Evolutionary conservation across 2,113 vertebrate species (phyloP).

Genomic region (Archocentrus centrarchus): DNA sequence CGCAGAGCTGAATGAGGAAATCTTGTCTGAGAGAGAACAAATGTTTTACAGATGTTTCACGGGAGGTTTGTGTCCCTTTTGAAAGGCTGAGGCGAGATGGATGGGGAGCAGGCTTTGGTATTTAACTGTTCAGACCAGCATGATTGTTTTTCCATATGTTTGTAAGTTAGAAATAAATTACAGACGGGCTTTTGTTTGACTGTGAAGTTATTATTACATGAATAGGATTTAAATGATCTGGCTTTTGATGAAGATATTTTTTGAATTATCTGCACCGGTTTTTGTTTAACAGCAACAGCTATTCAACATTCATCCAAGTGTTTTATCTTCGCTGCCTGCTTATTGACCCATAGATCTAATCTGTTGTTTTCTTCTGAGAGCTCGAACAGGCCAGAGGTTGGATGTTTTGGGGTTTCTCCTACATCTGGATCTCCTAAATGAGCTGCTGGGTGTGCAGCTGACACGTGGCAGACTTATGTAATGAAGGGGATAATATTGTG

Average conservation of each 20-base stretch:
- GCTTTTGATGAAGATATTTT: background rate
- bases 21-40: slow-evolving; percentile 60
- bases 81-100: slow-evolving; percentile 6
- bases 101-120: background rate
- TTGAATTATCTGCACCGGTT: background rate
- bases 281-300: background rate
- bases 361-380: background rate
- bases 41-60: slow-evolving; percentile 76
- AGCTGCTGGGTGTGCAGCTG: slow-evolving; percentile 14
- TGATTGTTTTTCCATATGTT: slow-evolving; percentile 36
- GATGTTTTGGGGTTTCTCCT: background rate
- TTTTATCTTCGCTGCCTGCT: background rate
- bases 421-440: slow-evolving; percentile 68
- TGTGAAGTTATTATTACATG: background rate
- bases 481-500: slow-evolving; percentile 14
- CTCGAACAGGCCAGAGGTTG: slow-evolving; percentile 4
- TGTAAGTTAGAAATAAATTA: background rate
- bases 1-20: slow-evolving; percentile 41
- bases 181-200: background rate
- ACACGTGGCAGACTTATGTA: slow-evolving; percentile 46
- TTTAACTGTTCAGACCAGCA: slow-evolving; percentile 27
- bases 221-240: background rate
- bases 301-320: background rate
- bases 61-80: slow-evolving; percentile 32
- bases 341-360: background rate